phyloP scores from a whole-genome alignment of 30 jellyfish, hydroid and myxozoan genomes.

The Chrysaora quinquecirrha region DNA sequence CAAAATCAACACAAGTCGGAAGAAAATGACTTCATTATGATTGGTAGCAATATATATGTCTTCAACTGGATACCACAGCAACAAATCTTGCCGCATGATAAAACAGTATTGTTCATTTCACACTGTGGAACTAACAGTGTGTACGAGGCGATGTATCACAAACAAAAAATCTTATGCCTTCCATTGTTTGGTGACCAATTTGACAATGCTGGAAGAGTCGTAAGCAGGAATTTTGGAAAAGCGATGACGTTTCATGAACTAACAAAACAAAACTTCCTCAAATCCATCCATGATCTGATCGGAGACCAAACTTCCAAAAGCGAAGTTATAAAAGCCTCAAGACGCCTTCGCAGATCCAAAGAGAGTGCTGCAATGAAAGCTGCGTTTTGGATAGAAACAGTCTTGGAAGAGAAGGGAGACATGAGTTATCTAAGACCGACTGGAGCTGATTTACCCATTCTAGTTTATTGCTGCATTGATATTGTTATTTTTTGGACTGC shows the following conservation, averaged over 20 bases:
- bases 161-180: slow-evolving; percentile 6
- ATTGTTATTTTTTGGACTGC: slow-evolving; percentile 12
- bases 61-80: slow-evolving; percentile 54
- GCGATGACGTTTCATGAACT: not conserved
- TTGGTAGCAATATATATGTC: slow-evolving; percentile 4
- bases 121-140: slow-evolving; percentile 63
- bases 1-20: not conserved
- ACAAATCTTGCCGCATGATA: slow-evolving; percentile 9
- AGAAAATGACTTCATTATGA: not conserved
- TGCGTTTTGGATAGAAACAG: slow-evolving; percentile 33
- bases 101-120: not conserved
- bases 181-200: slow-evolving; percentile 75
- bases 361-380: slow-evolving; percentile 37
- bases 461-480: slow-evolving; percentile 14
- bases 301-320: not conserved
- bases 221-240: slow-evolving; percentile 28
- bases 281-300: not conserved
- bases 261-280: not conserved
- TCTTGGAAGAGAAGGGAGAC: slow-evolving; percentile 26
- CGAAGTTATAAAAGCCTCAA: slow-evolving; percentile 29
- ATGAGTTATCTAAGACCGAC: slow-evolving; percentile 35
- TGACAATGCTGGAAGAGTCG: slow-evolving; percentile 54
- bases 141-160: slow-evolving; percentile 68
- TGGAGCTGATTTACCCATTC: slow-evolving; percentile 9
- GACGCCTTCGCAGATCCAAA: slow-evolving; percentile 23